Evolutionary conservation across 2,888 invertebrate species (phyloP).

Genomic region (Cordylochernes scorpioides): DNA sequence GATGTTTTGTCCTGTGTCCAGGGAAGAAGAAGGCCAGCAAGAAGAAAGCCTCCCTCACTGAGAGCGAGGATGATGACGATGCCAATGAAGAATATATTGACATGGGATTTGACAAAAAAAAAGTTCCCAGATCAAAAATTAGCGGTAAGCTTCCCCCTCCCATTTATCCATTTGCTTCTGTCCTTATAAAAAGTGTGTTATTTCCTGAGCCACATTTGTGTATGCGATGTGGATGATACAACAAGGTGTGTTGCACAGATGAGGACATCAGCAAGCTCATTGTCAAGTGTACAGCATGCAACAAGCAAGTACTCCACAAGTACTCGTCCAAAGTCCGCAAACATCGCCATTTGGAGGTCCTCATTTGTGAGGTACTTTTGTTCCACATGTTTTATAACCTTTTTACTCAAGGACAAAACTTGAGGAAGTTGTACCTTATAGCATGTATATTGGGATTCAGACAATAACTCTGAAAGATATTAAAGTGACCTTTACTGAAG

Average conservation of each 20-base stretch:
- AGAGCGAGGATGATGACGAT: too few relatives aligned
- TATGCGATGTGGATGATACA: too few relatives aligned
- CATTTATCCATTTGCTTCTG: too few relatives aligned
- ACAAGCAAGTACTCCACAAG: conserved; percentile 7
- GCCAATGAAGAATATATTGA: too few relatives aligned
- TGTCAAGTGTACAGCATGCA: conserved; percentile 8
- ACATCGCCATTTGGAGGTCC: conserved; percentile 5
- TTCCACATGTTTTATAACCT: not conserved
- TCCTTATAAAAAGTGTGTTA: too few relatives aligned
- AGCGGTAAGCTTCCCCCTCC: too few relatives aligned
- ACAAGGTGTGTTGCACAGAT: conserved; percentile 4
- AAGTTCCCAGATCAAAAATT: too few relatives aligned
- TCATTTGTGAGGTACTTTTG: conserved; percentile 7
- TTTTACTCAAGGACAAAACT: not conserved
- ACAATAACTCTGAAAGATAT: not conserved
- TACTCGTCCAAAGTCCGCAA: conserved; percentile 2
- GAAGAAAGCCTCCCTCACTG: too few relatives aligned
- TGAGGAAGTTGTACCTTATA: not conserved
- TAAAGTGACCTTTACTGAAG: not conserved
- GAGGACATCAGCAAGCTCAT: conserved; percentile 5
- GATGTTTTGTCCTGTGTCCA: too few relatives aligned
- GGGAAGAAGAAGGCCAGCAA: too few relatives aligned
- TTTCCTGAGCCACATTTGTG: too few relatives aligned
- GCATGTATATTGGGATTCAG: not conserved
- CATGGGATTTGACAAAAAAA: too few relatives aligned